Conservation (phyloP, 2,113 vertebrate genomes). For the Daphoenositta chrysoptera region DNA sequence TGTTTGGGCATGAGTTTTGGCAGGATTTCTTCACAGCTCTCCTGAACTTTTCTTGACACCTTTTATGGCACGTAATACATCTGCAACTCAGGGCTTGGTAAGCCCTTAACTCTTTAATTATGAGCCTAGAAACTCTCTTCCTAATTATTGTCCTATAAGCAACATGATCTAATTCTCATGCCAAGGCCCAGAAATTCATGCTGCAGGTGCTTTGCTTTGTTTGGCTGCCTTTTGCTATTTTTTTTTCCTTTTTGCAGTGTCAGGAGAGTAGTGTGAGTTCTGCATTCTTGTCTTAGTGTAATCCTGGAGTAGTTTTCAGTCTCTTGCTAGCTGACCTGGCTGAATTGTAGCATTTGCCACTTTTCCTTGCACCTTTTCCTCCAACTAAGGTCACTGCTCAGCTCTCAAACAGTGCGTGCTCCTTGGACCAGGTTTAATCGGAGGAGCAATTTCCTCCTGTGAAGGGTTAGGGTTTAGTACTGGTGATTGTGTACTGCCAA, state of each 20-base stretch:
- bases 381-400: background rate
- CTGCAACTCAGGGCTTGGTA: conserved; percentile 36
- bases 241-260: background rate
- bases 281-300: background rate
- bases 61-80: conserved; percentile 67
- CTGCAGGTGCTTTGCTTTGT: conserved; percentile 20
- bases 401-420: background rate
- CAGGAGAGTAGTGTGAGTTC: background rate
- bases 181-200: conserved; percentile 15
- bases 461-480: background rate
- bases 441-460: background rate
- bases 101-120: conserved; percentile 68
- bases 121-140: conserved; percentile 27
- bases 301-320: background rate
- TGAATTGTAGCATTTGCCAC: background rate
- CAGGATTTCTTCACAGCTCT: conserved; percentile 66
- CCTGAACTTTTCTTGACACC: conserved; percentile 84
- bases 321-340: background rate
- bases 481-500: background rate
- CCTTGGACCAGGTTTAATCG: background rate
- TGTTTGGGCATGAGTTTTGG: conserved; percentile 80
- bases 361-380: background rate
- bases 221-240: background rate
- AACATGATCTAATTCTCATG: conserved; percentile 15
- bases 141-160: conserved; percentile 44